Base-by-base conservation (phyloP, 2,797 vertebrate genomes). In the Enteromius mattozi region DNA sequence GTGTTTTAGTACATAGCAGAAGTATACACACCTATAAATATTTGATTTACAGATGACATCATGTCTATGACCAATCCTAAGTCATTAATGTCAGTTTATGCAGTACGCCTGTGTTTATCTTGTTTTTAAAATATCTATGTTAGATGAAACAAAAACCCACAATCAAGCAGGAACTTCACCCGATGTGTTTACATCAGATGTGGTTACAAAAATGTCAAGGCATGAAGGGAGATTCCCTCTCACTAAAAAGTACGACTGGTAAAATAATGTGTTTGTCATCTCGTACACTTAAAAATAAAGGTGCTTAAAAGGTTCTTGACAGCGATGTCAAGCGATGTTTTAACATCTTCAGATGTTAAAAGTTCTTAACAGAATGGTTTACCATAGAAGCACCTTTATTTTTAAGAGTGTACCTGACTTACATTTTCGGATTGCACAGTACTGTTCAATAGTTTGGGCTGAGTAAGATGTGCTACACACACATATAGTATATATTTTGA, bases 1-100 rank as follows among this genome's bases (percentile, higher is more conserved):
- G 86, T 89, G 88, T 87, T 87, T 87, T 83, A 81, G 86, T 87
- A 78, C 86, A 24, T 27, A 71, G 40, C n/a, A 71, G 42, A 71
- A 47, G 42, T 47, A 42, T 37, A 59, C 8, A 10, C 7, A 3
- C n/a, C 14, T 27, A 3, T 77, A 40, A 17, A 8, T 77, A 77
- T 75, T 21, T n/a, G 19, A 76, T 37, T 42, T 27, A 61, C 37
- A 5, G 7, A 42, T 24, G 33, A 17, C 4, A 54, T 24, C 3
- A 16, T 7, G 1, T 16, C 5, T 8, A 3, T 76, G 75, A 17
- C 14, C 0, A 40, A n/a, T 42, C 5, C 14, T 2, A 16, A 61
- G n/a, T 61, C 3, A 42, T 24, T 12, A 0, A 40, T 30, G 4
- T 47, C 6, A 47, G 17, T 6, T 2, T 65, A 13, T 10, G 17